A percentile compares a stretch with the other conserved stretches of the same genome.
Evolutionary conservation across 2,113 vertebrate genomes (phyloP).

Genomic region (Sialia sialis): DNA sequence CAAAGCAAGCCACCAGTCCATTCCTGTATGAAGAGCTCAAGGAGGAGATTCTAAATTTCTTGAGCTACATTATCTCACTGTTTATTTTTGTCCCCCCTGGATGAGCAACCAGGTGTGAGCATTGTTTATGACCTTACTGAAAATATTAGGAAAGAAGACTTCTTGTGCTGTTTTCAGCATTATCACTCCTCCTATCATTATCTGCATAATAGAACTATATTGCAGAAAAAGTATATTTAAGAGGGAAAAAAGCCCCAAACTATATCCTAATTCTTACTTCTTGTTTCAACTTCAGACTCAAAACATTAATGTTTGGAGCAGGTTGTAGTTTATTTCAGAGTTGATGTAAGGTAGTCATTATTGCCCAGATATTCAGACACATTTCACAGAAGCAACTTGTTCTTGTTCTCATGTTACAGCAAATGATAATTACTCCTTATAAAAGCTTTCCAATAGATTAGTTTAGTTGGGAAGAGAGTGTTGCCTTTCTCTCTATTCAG

Average conservation of each 20-base stretch:
- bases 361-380: neutral
- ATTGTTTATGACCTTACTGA: neutral
- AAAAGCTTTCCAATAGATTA: neutral
- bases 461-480: accelerated
- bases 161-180: neutral
- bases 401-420: neutral
- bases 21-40: neutral
- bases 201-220: neutral
- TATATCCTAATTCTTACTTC: neutral
- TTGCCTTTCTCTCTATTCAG: neutral
- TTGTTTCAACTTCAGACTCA: neutral
- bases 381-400: neutral
- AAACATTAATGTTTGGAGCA: neutral
- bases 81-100: accelerated
- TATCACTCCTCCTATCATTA: neutral
- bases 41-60: neutral
- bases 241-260: neutral
- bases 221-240: neutral
- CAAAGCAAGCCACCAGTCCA: accelerated
- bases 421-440: neutral
- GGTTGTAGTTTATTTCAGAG: neutral
- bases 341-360: neutral
- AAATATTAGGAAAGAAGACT: neutral
- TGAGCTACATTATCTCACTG: accelerated
- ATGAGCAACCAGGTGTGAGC: neutral